phyloP scores from a whole-genome alignment of 2,888 invertebrate species.

The Venusia cambrica region DNA sequence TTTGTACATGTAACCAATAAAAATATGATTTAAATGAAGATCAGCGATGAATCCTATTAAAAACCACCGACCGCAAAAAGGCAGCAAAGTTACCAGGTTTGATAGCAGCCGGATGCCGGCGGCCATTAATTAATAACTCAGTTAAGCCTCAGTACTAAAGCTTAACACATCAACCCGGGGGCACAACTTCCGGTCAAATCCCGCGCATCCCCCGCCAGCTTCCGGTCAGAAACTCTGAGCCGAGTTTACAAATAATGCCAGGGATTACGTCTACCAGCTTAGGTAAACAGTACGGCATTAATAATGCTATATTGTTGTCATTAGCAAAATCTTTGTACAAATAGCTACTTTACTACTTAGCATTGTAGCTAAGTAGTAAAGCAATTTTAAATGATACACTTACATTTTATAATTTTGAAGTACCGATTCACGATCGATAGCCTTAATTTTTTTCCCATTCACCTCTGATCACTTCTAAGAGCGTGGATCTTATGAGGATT shows the following conservation, averaged over 20 bases:
- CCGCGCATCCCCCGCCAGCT: constrained; percentile 65
- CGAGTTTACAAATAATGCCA: constrained; percentile 44
- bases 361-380: no score
- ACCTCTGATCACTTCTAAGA: no score
- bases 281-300: constrained; percentile 18
- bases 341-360: no score
- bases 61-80: constrained; percentile 30
- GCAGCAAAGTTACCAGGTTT: constrained; percentile 39
- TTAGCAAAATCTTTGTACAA: constrained; percentile 1
- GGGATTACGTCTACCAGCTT: constrained; percentile 24
- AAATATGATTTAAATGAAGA: no score
- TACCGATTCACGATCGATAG: no score
- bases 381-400: no score
- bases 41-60: constrained; percentile 8
- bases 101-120: constrained; percentile 55
- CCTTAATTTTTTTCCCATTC: no score
- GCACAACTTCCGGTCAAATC: constrained; percentile 72
- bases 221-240: constrained; percentile 66
- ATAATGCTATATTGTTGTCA: constrained; percentile 4
- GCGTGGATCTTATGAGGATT: no score
- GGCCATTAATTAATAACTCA: constrained; percentile 74
- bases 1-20: no score
- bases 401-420: no score
- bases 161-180: constrained; percentile 68
- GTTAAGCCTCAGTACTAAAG: constrained; percentile 64